Evolutionary conservation across 1,140 invertebrate species (phyloP), one percentile per base, ranked within the genome.

Genomic region (Nomia melanderi): DNA sequence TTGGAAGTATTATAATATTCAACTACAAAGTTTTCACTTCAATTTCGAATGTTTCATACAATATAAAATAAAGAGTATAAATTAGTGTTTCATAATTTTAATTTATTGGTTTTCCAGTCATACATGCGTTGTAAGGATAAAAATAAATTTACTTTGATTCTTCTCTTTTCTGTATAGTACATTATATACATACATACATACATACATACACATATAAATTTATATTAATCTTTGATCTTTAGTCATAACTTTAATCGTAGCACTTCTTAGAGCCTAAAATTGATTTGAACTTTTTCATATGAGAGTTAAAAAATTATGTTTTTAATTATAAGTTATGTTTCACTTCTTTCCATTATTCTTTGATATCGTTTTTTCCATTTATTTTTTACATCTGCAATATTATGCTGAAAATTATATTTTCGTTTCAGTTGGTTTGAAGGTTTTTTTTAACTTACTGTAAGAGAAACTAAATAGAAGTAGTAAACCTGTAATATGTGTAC

Each of bases 401-500:
- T 87, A 77, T 91, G 88, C 91, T 92, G 29, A 36, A 71, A 87
- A 69, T 64, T 36, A 81, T 66, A 62, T 56, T 62, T 74, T 36
- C 59, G 76, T 57, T 59, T 47, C 17, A 33, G 47, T 59, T 25
- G n/a, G 1, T 70, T 72, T 56, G 50, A 41, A 71, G 33, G 54
- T 60, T 67, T 41, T 11, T 23, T 60, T 50, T 66, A 74, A 62
- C 27, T 76, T 88, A n/a, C 39, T 9, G 44, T 57, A 44, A 41
- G 6, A 20, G 12, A 17, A 23, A 56, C 20, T 25, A 1, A 57
- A 44, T 7, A 20, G 1, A 69, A 12, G 33, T 73, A n/a, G 17
- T 27, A 29, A 63, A 95, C 94, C 93, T 96, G 95, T 85, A 96
- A 90, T 82, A 96, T 93, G 86, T 96, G 95, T 20, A 96, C 90